Conservation (phyloP, 37 sponge, comb jelly and placozoan genomes). For the Petrosia ficiformis region DNA sequence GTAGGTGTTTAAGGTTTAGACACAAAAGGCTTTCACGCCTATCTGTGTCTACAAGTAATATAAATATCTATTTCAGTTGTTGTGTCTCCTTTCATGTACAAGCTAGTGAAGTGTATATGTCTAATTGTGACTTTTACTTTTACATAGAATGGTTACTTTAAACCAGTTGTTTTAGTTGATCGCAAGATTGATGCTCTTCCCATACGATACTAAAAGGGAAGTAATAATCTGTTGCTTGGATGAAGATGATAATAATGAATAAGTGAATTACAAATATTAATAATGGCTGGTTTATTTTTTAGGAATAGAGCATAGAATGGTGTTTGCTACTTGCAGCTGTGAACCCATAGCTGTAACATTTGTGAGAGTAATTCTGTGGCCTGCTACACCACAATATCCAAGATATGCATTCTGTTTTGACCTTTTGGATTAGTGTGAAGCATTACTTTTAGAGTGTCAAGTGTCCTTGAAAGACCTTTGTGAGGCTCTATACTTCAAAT, state of each 20-base stretch:
- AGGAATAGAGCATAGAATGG: conserved; percentile 10
- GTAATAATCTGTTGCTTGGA: conserved; percentile 8
- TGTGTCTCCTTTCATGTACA: too few relatives aligned
- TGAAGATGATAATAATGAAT: conserved; percentile 24
- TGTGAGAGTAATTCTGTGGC: conserved; percentile 23
- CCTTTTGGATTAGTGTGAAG: conserved; percentile 19
- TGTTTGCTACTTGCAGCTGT: conserved; percentile 6
- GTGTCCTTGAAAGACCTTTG: conserved; percentile 24
- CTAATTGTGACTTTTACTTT: neutral
- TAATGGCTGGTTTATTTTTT: neutral
- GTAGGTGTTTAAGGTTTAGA: neutral
- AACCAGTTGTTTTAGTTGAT: neutral
- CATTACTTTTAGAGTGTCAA: conserved; percentile 18
- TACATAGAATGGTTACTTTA: neutral
- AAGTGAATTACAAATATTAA: neutral
- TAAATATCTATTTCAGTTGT: too few relatives aligned
- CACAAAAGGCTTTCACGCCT: neutral
- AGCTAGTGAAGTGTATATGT: neutral
- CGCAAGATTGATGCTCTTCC: neutral
- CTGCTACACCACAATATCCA: conserved; percentile 14
- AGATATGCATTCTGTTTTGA: conserved; percentile 15
- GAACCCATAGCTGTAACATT: conserved; percentile 10
- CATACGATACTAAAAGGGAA: neutral
- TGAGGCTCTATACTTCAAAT: neutral
- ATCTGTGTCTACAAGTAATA: too few relatives aligned